Conservation (phyloP, 2,797 vertebrate species). For the Poeciliopsis presidionis region DNA sequence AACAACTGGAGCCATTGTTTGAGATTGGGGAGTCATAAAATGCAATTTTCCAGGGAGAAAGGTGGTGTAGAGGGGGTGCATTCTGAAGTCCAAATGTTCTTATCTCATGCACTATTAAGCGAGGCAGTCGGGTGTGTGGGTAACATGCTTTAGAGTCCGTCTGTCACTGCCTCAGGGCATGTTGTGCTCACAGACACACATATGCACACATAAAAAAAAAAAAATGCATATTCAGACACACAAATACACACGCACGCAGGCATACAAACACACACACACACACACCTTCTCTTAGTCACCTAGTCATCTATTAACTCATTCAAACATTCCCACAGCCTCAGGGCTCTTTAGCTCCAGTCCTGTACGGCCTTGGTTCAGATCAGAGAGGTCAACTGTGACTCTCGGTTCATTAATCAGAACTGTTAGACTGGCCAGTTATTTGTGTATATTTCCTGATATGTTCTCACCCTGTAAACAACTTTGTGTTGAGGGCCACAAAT, state of each 20-base stretch:
- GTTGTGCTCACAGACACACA: constrained; percentile 49
- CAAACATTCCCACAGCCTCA: constrained; percentile 56
- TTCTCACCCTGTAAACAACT: constrained; percentile 58
- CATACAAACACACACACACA: constrained; percentile 27
- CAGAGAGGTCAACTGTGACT: constrained; percentile 58
- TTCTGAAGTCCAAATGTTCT: constrained; percentile 82
- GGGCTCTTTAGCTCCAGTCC: constrained; percentile 53
- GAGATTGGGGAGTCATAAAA: constrained; percentile 69
- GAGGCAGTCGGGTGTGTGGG: constrained; percentile 78
- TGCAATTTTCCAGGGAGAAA: constrained; percentile 74
- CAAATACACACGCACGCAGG: neutral
- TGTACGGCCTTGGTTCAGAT: constrained; percentile 59
- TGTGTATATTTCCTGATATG: constrained; percentile 55
- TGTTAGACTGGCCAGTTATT: constrained; percentile 51
- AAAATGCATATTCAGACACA: constrained; percentile 37
- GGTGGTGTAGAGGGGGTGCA: constrained; percentile 31
- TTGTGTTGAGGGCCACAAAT: constrained; percentile 48
- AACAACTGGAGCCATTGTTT: constrained; percentile 58
- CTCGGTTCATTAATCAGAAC: constrained; percentile 73
- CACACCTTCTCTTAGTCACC: constrained; percentile 52
- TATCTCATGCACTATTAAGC: constrained; percentile 85
- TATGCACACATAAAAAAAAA: neutral
- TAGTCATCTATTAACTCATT: constrained; percentile 59
- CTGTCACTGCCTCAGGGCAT: constrained; percentile 72
- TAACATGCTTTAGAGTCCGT: constrained; percentile 76